Percentiles rank a stretch among this genome's conserved stretches.
These are phyloP conservation scores for Trissoscelio sp. DNA, from an alignment of 2,888 invertebrate species.

Conservation along the genomic window DNA sequence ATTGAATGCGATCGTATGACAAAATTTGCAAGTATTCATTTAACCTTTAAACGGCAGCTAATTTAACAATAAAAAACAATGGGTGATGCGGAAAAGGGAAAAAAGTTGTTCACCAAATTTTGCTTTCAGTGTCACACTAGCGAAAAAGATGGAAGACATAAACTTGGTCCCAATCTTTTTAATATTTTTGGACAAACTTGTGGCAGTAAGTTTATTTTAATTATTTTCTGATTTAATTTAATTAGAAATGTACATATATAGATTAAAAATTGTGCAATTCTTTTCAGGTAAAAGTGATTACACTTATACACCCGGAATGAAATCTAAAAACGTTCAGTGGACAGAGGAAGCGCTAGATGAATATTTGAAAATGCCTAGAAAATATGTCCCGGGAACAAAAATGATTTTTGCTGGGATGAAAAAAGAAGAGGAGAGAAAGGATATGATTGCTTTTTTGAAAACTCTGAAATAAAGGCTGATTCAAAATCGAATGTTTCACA, in stretches of 20 bases:
- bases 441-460: constrained; percentile 88
- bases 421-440: constrained; percentile 87
- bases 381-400: constrained; percentile 90
- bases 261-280: too few species aligned
- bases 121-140: constrained; percentile 89
- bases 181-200: constrained; percentile 85
- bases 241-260: too few species aligned
- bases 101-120: constrained; percentile 87
- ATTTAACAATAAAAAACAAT: constrained; percentile 71
- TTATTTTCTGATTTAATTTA: too few species aligned
- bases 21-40: constrained; percentile 23
- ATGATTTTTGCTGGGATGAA: constrained; percentile 90
- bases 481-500: too few species aligned
- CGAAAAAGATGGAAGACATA: constrained; percentile 87
- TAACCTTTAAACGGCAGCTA: neutral
- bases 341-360: constrained; percentile 86
- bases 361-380: constrained; percentile 89
- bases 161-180: constrained; percentile 89
- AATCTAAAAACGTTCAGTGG: constrained; percentile 88
- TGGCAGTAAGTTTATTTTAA: constrained; percentile 73
- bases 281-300: constrained; percentile 82
- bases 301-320: constrained; percentile 87
- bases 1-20: neutral
- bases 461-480: constrained; percentile 74
- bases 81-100: constrained; percentile 88